phyloP scores from a whole-genome alignment of 2,113 vertebrate species.

The Gobius niger region DNA sequence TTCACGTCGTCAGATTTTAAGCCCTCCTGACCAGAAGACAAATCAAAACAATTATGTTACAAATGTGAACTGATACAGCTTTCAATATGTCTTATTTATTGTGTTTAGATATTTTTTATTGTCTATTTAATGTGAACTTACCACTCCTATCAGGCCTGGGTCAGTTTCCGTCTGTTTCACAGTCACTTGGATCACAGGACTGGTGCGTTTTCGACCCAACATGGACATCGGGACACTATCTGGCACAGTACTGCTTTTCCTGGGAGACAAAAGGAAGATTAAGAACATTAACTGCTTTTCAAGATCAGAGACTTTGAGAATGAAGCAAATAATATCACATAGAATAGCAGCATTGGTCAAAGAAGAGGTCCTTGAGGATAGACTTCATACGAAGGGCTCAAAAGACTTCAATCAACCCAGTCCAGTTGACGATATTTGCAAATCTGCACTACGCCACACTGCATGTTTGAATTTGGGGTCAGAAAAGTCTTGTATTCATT shows the following conservation, averaged over 20 bases:
- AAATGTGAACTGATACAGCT: background rate
- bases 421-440: too few species aligned
- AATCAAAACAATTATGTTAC: background rate
- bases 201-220: constrained; percentile 73
- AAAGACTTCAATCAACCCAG: too few species aligned
- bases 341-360: too few species aligned
- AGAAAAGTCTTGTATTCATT: constrained; percentile 32
- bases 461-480: constrained; percentile 31
- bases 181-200: constrained; percentile 79
- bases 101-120: background rate
- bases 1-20: constrained; percentile 72
- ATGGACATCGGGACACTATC: constrained; percentile 78
- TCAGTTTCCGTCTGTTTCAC: constrained; percentile 81
- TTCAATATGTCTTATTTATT: too few species aligned
- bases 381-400: too few species aligned
- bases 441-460: background rate
- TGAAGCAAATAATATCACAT: too few species aligned
- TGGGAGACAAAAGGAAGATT: constrained; percentile 28
- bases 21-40: constrained; percentile 62
- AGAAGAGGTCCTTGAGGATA: too few species aligned
- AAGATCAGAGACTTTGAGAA: too few species aligned
- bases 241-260: constrained; percentile 80
- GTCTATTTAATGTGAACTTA: constrained; percentile 35
- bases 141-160: constrained; percentile 76
- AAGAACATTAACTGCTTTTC: background rate